These are phyloP conservation scores for Nanger granti DNA, from an alignment of 2,113 vertebrate genomes.

Conservation along the genomic window DNA sequence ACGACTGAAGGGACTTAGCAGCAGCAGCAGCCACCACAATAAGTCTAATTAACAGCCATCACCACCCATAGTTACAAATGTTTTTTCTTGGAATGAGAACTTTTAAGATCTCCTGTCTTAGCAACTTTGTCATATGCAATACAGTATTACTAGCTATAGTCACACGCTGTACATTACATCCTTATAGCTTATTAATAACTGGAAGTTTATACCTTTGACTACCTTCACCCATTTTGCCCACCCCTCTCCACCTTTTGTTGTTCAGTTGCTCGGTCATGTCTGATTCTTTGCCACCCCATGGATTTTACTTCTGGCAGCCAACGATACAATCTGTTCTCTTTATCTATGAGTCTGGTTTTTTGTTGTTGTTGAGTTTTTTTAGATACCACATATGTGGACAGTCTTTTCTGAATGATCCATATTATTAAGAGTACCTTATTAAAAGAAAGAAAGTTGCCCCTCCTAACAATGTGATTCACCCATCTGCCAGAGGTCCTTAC, in stretches of 20 bases:
- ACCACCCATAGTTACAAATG: neutral
- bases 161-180: neutral
- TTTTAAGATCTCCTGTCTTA: neutral
- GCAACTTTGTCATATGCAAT: neutral
- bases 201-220: neutral
- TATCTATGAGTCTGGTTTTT: neutral
- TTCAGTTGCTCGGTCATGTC: neutral
- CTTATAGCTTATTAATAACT: neutral
- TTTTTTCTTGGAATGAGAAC: neutral
- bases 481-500: neutral
- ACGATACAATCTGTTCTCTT: neutral
- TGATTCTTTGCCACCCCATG: neutral
- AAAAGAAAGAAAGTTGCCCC: neutral
- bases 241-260: neutral
- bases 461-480: neutral
- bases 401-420: conserved; percentile 12
- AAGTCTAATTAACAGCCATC: neutral
- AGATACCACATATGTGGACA: neutral
- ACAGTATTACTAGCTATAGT: neutral
- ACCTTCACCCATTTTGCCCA: neutral
- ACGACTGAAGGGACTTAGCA: too few species aligned
- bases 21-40: neutral
- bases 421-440: neutral
- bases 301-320: neutral
- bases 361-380: neutral